Percentiles rank a stretch among this genome's conserved stretches.
Evolutionary conservation across 2,888 invertebrate species (phyloP).

Genomic region (Aquatica leii): DNA sequence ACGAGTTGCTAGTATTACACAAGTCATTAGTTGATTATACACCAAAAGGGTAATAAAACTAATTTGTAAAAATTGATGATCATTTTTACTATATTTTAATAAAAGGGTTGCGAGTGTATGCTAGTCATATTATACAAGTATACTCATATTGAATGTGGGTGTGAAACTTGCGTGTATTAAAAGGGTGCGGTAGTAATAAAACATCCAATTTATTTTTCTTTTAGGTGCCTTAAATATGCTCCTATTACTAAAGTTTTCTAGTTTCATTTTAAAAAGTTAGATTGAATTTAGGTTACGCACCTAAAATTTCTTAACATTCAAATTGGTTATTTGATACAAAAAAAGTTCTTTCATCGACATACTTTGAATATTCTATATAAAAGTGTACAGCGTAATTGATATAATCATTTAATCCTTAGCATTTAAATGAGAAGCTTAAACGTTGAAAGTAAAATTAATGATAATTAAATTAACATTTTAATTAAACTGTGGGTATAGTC

Average conservation of each 20-base stretch:
- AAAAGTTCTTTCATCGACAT: conserved; percentile 12
- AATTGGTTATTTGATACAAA: too few relatives aligned
- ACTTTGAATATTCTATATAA: conserved; percentile 21
- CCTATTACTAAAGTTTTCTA: conserved; percentile 20
- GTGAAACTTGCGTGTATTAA: conserved; percentile 16
- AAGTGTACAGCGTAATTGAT: conserved; percentile 23
- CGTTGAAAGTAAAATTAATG: conserved; percentile 28
- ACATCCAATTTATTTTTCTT: conserved; percentile 30
- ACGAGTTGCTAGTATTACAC: too few relatives aligned
- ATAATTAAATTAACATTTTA: conserved; percentile 34
- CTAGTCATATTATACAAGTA: too few relatives aligned
- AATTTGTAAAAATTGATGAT: too few relatives aligned
- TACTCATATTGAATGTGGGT: conserved; percentile 9
- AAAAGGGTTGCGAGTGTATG: too few relatives aligned
- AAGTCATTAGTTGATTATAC: too few relatives aligned
- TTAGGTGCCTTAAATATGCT: conserved; percentile 20
- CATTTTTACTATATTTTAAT: too few relatives aligned
- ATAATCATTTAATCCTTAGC: conserved; percentile 26
- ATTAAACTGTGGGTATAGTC: conserved; percentile 20
- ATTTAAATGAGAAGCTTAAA: conserved; percentile 28
- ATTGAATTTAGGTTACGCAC: conserved; percentile 14
- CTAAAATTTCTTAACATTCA: too few relatives aligned
- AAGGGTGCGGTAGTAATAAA: conserved; percentile 32
- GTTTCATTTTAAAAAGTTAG: conserved; percentile 29
- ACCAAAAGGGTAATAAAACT: too few relatives aligned